A percentile compares a stretch with the other conserved stretches of the same genome.
phyloP scores from a whole-genome alignment of 2,797 vertebrate species.

The Psittacula derbiana region DNA sequence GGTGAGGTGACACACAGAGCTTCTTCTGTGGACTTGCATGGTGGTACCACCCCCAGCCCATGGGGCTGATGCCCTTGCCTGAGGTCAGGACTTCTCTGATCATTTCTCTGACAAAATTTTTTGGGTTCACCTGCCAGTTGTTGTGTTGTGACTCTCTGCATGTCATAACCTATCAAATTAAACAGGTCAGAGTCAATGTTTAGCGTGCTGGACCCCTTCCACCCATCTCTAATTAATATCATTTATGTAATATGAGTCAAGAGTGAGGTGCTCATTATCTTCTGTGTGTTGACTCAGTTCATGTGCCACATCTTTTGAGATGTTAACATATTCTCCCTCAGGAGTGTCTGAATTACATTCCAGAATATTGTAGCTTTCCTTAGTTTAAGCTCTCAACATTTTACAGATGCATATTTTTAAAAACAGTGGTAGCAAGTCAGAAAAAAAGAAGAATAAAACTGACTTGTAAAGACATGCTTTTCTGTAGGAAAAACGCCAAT shows the following conservation, averaged over 20 bases:
- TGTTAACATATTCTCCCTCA: not conserved
- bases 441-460: not conserved
- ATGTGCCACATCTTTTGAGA: not conserved
- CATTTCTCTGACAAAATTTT: not conserved
- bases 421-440: not conserved
- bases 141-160: not conserved
- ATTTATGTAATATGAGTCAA: not conserved
- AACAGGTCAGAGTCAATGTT: accelerated
- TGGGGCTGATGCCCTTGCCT: not conserved
- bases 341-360: not conserved
- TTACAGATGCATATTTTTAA: not conserved
- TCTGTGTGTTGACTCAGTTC: not conserved
- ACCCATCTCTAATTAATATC: not conserved
- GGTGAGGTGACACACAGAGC: not conserved
- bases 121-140: not conserved
- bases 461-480: not conserved
- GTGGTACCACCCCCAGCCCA: not conserved
- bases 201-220: not conserved
- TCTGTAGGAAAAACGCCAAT: not conserved
- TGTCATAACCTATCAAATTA: not conserved
- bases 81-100: not conserved
- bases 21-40: not conserved
- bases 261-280: not conserved
- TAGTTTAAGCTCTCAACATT: not conserved
- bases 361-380: not conserved